Evolutionary conservation across 1,140 invertebrate genomes (phyloP).

Genomic region (Lethocerus indicus): DNA sequence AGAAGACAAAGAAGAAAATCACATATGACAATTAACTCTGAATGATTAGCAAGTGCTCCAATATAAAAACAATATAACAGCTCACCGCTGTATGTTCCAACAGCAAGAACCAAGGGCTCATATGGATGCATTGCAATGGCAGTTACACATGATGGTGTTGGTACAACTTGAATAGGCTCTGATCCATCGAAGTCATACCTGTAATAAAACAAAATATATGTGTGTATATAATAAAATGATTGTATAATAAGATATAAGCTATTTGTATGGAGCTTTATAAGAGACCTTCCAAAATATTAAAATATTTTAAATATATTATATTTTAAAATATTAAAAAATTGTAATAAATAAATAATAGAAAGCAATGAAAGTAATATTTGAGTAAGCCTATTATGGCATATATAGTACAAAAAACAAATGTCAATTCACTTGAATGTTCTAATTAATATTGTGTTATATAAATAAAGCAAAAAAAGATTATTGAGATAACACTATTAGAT

Average conservation of each 20-base stretch:
- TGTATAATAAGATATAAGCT: too few species aligned
- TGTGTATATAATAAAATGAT: neutral
- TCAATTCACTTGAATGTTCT: neutral
- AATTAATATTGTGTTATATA: neutral
- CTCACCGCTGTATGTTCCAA: slow-evolving; percentile 9
- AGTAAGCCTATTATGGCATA: neutral
- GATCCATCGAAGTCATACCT: slow-evolving; percentile 9
- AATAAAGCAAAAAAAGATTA: neutral
- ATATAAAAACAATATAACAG: neutral
- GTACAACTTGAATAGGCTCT: slow-evolving; percentile 2
- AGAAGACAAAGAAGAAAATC: too few species aligned
- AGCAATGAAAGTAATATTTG: neutral
- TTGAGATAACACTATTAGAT: neutral
- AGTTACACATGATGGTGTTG: slow-evolving; percentile 6
- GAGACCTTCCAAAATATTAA: too few species aligned
- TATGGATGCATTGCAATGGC: slow-evolving; percentile 9
- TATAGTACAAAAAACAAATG: neutral
- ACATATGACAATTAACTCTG: too few species aligned
- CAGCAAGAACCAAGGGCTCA: slow-evolving; percentile 11
- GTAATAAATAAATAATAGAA: neutral
- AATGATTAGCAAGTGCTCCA: too few species aligned
- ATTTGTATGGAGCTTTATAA: too few species aligned
- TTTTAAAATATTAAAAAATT: neutral
- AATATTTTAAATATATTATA: neutral
- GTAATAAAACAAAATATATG: neutral